A percentile compares a stretch with the other conserved stretches of the same genome.
Evolutionary conservation across 2,888 invertebrate species (phyloP).

Genomic region (Brassicogethes aeneus): DNA sequence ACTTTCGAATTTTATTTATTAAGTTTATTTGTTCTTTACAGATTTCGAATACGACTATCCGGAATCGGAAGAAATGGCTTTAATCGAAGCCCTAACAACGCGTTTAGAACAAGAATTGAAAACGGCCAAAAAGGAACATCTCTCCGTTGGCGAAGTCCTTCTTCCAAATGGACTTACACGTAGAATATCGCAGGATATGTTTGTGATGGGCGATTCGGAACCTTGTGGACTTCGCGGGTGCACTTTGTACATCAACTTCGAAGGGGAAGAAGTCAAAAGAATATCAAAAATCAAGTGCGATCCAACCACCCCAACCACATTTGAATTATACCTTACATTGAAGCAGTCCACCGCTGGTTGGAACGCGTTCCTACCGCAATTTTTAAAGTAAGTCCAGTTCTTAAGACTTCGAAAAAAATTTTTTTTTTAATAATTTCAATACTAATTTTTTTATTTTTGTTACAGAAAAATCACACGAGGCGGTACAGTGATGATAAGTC

Average conservation of each 20-base stretch:
- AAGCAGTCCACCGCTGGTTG: slow-evolving; percentile 77
- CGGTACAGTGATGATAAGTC: slow-evolving; percentile 79
- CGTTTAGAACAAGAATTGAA: slow-evolving; percentile 69
- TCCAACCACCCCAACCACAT: slow-evolving; percentile 76
- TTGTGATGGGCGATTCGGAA: slow-evolving; percentile 74
- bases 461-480: slow-evolving; percentile 74
- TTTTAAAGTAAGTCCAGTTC: slow-evolving; percentile 66
- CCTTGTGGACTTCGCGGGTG: slow-evolving; percentile 85
- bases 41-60: slow-evolving; percentile 19
- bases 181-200: slow-evolving; percentile 66
- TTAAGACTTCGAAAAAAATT: slow-evolving; percentile 2
- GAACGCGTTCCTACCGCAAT: slow-evolving; percentile 78
- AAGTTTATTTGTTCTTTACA: too few species aligned
- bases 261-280: slow-evolving; percentile 55
- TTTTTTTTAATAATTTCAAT: too few species aligned
- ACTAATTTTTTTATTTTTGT: slow-evolving; percentile 18
- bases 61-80: slow-evolving; percentile 43
- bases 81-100: slow-evolving; percentile 61
- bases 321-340: slow-evolving; percentile 78
- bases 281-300: slow-evolving; percentile 77
- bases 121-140: slow-evolving; percentile 68
- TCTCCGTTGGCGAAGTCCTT: slow-evolving; percentile 74
- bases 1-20: background rate
- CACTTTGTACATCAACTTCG: slow-evolving; percentile 71
- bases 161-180: slow-evolving; percentile 72